Conservation (phyloP, 2,797 vertebrate genomes). For the Microtus agrestis region DNA sequence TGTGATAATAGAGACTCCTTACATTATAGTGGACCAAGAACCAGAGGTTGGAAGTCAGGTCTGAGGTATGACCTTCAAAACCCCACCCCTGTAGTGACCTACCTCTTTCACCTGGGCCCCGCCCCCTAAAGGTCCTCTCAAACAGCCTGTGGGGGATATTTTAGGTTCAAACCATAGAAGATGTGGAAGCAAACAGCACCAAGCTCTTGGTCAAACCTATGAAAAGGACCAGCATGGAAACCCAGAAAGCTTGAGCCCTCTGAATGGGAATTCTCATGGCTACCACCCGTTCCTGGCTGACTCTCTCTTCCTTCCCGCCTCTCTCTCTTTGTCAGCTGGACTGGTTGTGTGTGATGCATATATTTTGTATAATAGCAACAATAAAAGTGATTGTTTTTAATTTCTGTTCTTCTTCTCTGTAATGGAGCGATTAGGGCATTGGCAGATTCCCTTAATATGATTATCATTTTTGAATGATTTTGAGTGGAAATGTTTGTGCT, state of each 20-base stretch:
- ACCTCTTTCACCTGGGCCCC: neutral
- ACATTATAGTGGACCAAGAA: neutral
- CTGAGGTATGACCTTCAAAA: neutral
- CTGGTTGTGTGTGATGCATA: neutral
- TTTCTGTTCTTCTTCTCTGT: conserved; percentile 79
- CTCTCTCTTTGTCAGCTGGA: neutral
- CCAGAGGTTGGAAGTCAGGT: neutral
- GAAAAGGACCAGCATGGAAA: neutral
- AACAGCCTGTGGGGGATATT: neutral
- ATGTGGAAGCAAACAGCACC: too few relatives aligned
- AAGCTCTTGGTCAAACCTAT: neutral
- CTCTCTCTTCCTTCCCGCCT: neutral
- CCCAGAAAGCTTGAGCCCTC: neutral
- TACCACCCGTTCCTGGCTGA: neutral
- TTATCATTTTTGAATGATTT: conserved; percentile 79
- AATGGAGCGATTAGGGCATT: conserved; percentile 84
- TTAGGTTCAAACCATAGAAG: neutral
- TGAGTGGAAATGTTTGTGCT: conserved; percentile 82
- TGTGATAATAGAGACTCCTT: neutral
- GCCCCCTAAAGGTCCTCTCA: neutral
- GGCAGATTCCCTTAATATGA: conserved; percentile 79
- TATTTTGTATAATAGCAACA: conserved; percentile 47
- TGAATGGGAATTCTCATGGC: neutral
- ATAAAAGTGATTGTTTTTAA: conserved; percentile 72
- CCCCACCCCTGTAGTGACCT: neutral